Evolutionary conservation across 2,888 invertebrate genomes (phyloP).

Genomic region (Bombyx huttoni): DNA sequence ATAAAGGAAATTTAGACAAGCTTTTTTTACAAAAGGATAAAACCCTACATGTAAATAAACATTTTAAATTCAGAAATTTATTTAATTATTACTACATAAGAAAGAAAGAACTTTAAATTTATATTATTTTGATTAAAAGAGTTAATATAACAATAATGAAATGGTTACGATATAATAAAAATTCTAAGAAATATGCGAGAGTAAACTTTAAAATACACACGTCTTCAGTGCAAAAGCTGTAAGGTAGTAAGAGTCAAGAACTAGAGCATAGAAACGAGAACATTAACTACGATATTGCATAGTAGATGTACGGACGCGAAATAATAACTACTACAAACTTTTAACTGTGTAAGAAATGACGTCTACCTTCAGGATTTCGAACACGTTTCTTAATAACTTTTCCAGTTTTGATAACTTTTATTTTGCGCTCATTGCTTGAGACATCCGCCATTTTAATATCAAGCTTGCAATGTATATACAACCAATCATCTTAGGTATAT

Average conservation of each 20-base stretch:
- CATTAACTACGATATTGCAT: constrained; percentile 16
- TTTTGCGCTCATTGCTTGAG: constrained; percentile 61
- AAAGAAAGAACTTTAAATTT: too few relatives aligned
- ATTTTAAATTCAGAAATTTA: too few relatives aligned
- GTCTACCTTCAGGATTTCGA: constrained; percentile 64
- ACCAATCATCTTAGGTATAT: constrained; percentile 25
- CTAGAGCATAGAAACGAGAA: constrained; percentile 16
- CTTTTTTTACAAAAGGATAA: background rate
- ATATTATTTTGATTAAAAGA: too few relatives aligned
- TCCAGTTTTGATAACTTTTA: constrained; percentile 62
- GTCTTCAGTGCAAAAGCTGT: constrained; percentile 21
- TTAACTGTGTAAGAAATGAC: constrained; percentile 10
- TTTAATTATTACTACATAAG: too few relatives aligned
- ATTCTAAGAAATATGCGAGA: background rate
- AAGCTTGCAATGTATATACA: constrained; percentile 21
- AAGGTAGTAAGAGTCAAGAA: constrained; percentile 63
- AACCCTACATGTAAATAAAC: too few relatives aligned
- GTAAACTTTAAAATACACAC: background rate
- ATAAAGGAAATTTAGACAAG: background rate
- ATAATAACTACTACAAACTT: constrained; percentile 4
- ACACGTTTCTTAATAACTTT: constrained; percentile 63
- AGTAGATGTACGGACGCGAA: constrained; percentile 3
- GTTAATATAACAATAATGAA: too few relatives aligned
- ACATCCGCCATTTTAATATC: constrained; percentile 72
- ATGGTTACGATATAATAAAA: too few relatives aligned